These are phyloP conservation scores for Thumatha senex DNA, from an alignment of 2,888 invertebrate species.

Conservation along the genomic window DNA sequence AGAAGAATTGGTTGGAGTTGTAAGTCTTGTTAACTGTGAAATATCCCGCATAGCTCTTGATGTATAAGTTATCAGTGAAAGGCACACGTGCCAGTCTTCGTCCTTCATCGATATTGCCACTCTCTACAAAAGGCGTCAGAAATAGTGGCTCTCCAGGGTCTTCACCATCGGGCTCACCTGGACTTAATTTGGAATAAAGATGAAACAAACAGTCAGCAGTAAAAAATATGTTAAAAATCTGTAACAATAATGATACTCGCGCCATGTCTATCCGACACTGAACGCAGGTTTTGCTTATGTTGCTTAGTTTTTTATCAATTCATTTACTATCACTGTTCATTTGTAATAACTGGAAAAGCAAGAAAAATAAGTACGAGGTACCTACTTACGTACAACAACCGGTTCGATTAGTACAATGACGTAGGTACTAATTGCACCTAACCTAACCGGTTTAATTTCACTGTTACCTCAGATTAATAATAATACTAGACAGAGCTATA, in stretches of 20 bases:
- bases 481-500: no score
- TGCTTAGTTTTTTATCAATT: no score
- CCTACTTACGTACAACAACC: no score
- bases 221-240: conserved; percentile 45
- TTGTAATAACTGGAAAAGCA: no score
- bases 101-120: conserved; percentile 87
- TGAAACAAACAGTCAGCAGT: conserved; percentile 56
- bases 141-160: conserved; percentile 86
- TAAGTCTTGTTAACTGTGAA: conserved; percentile 91
- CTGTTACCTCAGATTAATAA: no score
- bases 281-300: no score
- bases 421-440: no score
- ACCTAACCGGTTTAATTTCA: no score
- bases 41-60: conserved; percentile 90
- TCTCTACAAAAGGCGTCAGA: conserved; percentile 89
- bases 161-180: conserved; percentile 56
- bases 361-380: no score
- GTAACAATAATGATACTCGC: conserved; percentile 36
- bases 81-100: conserved; percentile 80
- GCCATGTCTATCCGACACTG: conserved; percentile 43
- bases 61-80: conserved; percentile 82
- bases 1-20: conserved; percentile 94
- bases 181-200: conserved; percentile 60
- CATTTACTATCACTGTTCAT: no score
- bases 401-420: no score